Evolutionary conservation across 2,113 vertebrate species (phyloP).

Genomic region (Stegastes partitus): DNA sequence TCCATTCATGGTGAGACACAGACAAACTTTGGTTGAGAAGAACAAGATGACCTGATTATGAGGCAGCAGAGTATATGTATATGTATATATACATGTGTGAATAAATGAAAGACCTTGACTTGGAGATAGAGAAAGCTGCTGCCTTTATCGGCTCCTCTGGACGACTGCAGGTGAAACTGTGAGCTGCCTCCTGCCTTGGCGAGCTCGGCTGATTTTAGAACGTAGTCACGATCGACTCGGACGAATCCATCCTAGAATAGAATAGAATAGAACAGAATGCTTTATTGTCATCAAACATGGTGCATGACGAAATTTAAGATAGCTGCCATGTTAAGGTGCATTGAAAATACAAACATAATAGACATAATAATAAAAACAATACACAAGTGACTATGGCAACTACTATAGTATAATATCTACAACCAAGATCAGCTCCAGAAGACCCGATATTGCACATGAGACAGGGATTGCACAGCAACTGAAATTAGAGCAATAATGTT

Average conservation of each 20-base stretch:
- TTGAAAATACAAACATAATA: no score
- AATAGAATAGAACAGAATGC: no score
- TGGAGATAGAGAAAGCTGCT: slow-evolving; percentile 92
- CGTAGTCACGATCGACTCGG: slow-evolving; percentile 94
- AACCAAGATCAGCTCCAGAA: no score
- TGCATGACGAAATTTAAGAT: no score
- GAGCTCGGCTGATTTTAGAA: slow-evolving; percentile 90
- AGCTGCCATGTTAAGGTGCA: no score
- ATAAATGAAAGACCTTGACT: slow-evolving; percentile 87
- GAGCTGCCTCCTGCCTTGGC: slow-evolving; percentile 91
- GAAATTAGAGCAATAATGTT: neutral
- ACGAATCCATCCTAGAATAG: slow-evolving; percentile 89
- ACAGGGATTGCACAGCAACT: no score
- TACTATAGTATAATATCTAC: no score
- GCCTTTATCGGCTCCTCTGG: slow-evolving; percentile 87
- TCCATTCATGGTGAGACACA: neutral
- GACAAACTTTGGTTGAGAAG: neutral
- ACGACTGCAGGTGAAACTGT: slow-evolving; percentile 92
- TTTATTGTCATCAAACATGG: no score
- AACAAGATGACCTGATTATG: neutral
- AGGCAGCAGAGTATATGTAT: neutral
- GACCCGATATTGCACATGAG: no score
- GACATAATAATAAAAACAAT: no score
- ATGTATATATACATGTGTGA: neutral
- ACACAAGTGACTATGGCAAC: no score